Percentiles rank a stretch among this genome's conserved stretches.
Conservation (phyloP, 2,797 vertebrate species). For the Characodon lateralis region DNA sequence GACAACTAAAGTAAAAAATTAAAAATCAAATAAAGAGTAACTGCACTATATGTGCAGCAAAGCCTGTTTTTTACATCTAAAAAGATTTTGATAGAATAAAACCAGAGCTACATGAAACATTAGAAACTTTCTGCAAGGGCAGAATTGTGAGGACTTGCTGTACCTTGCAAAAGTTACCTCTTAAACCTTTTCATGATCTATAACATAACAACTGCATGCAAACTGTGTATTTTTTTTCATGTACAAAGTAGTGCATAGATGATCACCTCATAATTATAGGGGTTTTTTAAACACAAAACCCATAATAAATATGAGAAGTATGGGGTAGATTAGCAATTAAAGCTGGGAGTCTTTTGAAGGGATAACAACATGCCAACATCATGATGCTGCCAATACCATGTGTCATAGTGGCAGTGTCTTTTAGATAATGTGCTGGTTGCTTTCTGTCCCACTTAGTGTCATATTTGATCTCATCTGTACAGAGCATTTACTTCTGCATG, state of each 20-base stretch:
- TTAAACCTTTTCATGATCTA: not conserved
- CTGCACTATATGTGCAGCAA: constrained; percentile 7
- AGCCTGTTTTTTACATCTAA: not conserved
- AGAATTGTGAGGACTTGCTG: not conserved
- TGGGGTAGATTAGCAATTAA: not conserved
- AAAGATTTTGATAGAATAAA: not conserved
- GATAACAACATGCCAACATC: not conserved
- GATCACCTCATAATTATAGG: not conserved
- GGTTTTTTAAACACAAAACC: not conserved
- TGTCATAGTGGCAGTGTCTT: not conserved
- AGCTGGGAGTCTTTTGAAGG: not conserved
- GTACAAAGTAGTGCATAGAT: not conserved
- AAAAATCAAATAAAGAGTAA: constrained; percentile 22
- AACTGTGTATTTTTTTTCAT: not conserved
- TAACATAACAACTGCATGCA: not conserved
- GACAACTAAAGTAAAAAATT: constrained; percentile 8
- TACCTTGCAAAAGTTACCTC: not conserved
- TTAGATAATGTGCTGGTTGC: not conserved
- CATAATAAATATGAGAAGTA: not conserved
- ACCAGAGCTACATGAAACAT: not conserved
- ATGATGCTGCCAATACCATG: not conserved
- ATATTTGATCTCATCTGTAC: not conserved
- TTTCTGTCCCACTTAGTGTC: not conserved
- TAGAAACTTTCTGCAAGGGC: not conserved
- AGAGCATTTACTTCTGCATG: not conserved